A percentile compares a stretch with the other conserved stretches of the same genome.
These are phyloP conservation scores for Ailuropoda melanoleuca DNA, from an alignment of 2,113 vertebrate genomes.

Conservation along the genomic window DNA sequence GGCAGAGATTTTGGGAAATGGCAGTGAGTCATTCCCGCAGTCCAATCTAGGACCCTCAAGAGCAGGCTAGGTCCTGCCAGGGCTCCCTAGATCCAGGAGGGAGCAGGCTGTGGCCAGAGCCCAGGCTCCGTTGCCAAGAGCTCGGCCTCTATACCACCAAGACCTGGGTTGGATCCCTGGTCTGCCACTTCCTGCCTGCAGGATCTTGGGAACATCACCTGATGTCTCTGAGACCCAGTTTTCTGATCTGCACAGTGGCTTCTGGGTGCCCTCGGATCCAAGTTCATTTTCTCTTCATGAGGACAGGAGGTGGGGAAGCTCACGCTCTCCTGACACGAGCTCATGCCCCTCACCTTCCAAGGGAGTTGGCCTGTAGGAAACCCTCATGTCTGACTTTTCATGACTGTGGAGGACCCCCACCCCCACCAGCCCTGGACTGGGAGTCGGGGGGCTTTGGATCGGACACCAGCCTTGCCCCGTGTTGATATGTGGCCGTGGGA, in stretches of 20 bases:
- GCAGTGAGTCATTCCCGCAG: neutral
- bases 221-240: neutral
- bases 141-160: neutral
- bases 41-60: neutral
- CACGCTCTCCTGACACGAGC: too few relatives aligned
- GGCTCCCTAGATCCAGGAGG: neutral
- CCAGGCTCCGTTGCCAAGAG: neutral
- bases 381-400: neutral
- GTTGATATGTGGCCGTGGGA: too few relatives aligned
- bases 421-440: too few relatives aligned
- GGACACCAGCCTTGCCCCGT: too few relatives aligned
- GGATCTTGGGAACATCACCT: neutral
- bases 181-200: neutral
- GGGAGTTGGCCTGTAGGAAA: neutral
- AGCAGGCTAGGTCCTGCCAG: neutral
- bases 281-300: neutral
- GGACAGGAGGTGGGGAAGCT: neutral
- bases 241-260: neutral
- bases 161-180: neutral
- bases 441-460: neutral
- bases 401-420: accelerated
- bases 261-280: neutral
- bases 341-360: accelerated
- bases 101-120: accelerated
- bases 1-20: neutral